Base-by-base conservation (phyloP, 2,797 vertebrate species). In the Tapirus indicus region DNA sequence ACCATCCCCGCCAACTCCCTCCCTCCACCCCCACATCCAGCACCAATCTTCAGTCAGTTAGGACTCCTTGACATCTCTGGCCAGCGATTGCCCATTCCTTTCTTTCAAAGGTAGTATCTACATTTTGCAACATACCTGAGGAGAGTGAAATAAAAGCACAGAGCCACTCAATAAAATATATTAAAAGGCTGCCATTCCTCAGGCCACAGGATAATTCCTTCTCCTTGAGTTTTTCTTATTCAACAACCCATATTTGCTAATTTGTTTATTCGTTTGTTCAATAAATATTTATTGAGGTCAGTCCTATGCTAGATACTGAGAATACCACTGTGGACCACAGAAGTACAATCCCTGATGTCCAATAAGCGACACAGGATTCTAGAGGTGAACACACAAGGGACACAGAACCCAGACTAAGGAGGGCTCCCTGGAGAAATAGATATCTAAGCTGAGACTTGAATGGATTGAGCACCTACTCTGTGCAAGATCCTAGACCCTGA, bases 201-300 rank as follows among this genome's bases (percentile, higher is more conserved):
- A 9, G 20, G 11, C 6, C 64, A 16, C 44, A 44, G 12, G 29
- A 41, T 12, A 80, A 71, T 83, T 93, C 17, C 58, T 95, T 92
- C n/a, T 90, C 41, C 62, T 89, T 82, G 80, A 82, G 21, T 78
- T 90, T 14, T 95, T 25, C 54, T 88, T 69, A 71, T 71, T 88
- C 35, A 41, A 54, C 47, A 93, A 83, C 6, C 7, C 35, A 32
- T 80, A 54, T 88, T 90, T 69, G 68, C 64, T 77, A 21, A 80
- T 87, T 84, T 52, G 56, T 90, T 72, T 79, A 29, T 52, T 78
- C 49, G 49, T 84, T 94, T 75, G 60, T 90, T 94, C 41, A 60
- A 38, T 56, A 86, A 35, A 83, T 92, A 86, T 96, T 87, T 78
- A 56, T 74, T 88, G 62, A 72, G 23, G 20, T 85, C 74, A 86